Percentiles rank a stretch among this genome's conserved stretches.
Evolutionary conservation across 2,113 vertebrate species (phyloP).

Genomic region (Dolichallabes microphthalmus): DNA sequence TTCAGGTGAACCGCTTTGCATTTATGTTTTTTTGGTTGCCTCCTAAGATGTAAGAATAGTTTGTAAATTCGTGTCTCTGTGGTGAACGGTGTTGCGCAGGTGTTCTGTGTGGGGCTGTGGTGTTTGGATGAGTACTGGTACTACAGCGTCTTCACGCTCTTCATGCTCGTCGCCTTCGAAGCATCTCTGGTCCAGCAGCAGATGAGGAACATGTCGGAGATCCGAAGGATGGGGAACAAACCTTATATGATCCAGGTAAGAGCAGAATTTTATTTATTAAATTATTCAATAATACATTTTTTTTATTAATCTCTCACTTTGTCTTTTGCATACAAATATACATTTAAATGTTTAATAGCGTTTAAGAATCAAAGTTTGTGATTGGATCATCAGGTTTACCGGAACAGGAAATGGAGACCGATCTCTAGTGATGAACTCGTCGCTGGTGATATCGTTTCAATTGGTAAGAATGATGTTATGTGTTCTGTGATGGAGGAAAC

Average conservation of each 20-base stretch:
- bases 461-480: slow-evolving; percentile 74
- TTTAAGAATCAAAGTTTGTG: background rate
- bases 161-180: slow-evolving; percentile 96
- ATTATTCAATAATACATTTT: too few species aligned
- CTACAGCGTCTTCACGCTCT: slow-evolving; percentile 95
- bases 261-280: too few species aligned
- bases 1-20: slow-evolving; percentile 78
- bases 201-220: slow-evolving; percentile 94
- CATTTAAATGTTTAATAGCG: background rate
- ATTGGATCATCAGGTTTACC: slow-evolving; percentile 80
- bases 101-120: slow-evolving; percentile 95
- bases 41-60: slow-evolving; percentile 1
- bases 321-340: background rate
- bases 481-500: background rate
- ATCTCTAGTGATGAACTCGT: slow-evolving; percentile 90
- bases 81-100: slow-evolving; percentile 65
- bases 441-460: slow-evolving; percentile 89
- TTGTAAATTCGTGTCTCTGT: background rate
- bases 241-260: slow-evolving; percentile 90
- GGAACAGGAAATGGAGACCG: slow-evolving; percentile 93
- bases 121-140: slow-evolving; percentile 98
- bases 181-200: slow-evolving; percentile 96
- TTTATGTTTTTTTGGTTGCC: background rate
- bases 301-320: background rate
- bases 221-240: slow-evolving; percentile 94